Evolutionary conservation across 2,113 vertebrate genomes (phyloP).

Genomic region (Bufo gargarizans): DNA sequence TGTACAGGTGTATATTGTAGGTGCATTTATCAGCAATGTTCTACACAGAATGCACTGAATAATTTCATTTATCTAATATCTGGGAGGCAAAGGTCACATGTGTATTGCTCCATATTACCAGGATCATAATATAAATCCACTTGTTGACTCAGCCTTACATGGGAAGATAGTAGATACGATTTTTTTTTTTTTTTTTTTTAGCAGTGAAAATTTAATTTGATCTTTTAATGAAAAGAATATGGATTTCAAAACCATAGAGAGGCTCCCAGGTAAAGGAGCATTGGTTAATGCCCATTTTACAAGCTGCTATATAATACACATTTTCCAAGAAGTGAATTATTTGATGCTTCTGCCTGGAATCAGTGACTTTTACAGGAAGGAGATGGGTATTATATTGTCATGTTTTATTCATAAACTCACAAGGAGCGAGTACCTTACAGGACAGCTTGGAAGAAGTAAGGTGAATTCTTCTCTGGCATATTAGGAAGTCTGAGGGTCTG

Average conservation of each 20-base stretch:
- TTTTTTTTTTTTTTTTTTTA: not conserved
- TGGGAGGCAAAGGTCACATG: slow-evolving; percentile 1
- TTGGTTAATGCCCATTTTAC: not conserved
- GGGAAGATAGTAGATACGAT: not conserved
- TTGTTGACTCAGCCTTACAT: not conserved
- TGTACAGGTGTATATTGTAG: not conserved
- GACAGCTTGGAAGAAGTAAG: not conserved
- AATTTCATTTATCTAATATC: not conserved
- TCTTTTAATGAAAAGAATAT: not conserved
- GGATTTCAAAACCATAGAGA: not conserved
- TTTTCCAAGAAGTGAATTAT: slow-evolving; percentile 16
- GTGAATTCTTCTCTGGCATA: not conserved
- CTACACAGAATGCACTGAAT: not conserved
- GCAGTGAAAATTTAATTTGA: not conserved
- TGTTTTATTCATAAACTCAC: slow-evolving; percentile 31
- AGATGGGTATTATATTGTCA: not conserved
- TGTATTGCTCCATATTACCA: not conserved
- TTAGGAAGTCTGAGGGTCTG: not conserved
- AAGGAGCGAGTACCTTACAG: not conserved
- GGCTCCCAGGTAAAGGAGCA: not conserved
- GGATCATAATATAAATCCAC: not conserved
- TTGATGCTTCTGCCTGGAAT: slow-evolving; percentile 29
- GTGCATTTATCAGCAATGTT: not conserved
- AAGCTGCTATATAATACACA: slow-evolving; percentile 11
- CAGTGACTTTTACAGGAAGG: not conserved